A percentile compares a stretch with the other conserved stretches of the same genome.
Evolutionary conservation across 2,888 invertebrate genomes (phyloP).

Genomic region (Amorpha juglandis): DNA sequence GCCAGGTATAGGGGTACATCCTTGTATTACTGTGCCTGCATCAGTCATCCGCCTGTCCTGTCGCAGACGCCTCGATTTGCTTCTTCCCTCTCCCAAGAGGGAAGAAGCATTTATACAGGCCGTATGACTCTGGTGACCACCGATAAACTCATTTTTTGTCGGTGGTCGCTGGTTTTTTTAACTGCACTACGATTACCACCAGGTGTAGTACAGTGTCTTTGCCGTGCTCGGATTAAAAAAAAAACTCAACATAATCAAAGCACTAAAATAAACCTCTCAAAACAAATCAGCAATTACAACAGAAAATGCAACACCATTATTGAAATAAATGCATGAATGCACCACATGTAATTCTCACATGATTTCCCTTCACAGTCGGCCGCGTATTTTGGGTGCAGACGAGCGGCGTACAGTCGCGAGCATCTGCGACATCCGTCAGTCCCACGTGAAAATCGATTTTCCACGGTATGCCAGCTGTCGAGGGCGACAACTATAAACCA

Average conservation of each 20-base stretch:
- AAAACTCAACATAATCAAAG: background rate
- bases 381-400: slow-evolving; percentile 71
- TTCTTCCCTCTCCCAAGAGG: too few species aligned
- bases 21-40: too few species aligned
- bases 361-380: slow-evolving; percentile 59
- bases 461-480: slow-evolving; percentile 83
- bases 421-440: slow-evolving; percentile 82
- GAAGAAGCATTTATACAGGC: too few species aligned
- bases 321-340: slow-evolving; percentile 22
- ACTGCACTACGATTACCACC: too few species aligned
- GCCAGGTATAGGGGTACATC: too few species aligned
- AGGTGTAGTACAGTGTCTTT: too few species aligned
- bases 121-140: too few species aligned
- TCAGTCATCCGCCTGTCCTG: too few species aligned
- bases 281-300: background rate
- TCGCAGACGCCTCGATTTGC: too few species aligned
- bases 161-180: too few species aligned
- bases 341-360: slow-evolving; percentile 38
- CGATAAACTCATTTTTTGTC: too few species aligned
- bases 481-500: slow-evolving; percentile 72
- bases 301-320: slow-evolving; percentile 10
- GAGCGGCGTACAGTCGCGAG: slow-evolving; percentile 68
- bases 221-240: too few species aligned
- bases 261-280: background rate
- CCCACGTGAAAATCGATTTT: slow-evolving; percentile 84